A percentile compares a stretch with the other conserved stretches of the same genome.
phyloP scores from a whole-genome alignment of 2,797 vertebrate species.

The Coranthus polyacanthus region DNA sequence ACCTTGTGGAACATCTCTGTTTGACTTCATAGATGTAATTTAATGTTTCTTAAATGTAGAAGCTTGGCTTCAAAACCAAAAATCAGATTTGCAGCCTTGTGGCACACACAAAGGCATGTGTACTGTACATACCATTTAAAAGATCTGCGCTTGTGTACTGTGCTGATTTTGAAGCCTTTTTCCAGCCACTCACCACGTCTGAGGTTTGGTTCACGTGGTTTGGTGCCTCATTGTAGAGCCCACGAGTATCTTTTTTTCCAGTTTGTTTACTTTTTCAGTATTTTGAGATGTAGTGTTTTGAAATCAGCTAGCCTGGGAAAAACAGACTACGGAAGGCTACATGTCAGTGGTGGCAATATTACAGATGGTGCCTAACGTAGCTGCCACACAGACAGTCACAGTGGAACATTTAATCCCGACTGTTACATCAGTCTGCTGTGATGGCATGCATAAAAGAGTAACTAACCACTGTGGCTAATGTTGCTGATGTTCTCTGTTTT shows the following conservation, averaged over 20 bases:
- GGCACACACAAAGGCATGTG: background rate
- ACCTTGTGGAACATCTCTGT: conserved; percentile 1
- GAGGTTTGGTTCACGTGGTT: conserved; percentile 25
- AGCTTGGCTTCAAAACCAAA: background rate
- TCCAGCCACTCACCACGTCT: conserved; percentile 9
- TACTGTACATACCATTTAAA: background rate
- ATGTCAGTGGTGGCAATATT: conserved; percentile 32
- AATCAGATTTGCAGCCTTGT: background rate
- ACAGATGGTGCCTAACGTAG: conserved; percentile 40
- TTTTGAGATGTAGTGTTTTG: conserved; percentile 21
- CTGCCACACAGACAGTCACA: conserved; percentile 41
- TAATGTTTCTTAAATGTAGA: background rate
- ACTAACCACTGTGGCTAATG: conserved; percentile 29
- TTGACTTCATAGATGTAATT: background rate
- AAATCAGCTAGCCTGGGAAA: conserved; percentile 4
- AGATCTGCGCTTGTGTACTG: background rate
- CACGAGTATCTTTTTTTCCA: background rate
- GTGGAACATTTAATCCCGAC: conserved; percentile 49
- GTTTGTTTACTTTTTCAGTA: conserved; percentile 44
- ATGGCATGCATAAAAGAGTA: conserved; percentile 19
- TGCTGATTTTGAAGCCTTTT: background rate
- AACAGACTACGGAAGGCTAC: conserved; percentile 17
- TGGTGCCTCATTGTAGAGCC: background rate
- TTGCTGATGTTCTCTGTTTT: conserved; percentile 34
- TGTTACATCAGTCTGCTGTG: conserved; percentile 42